These are phyloP conservation scores for Eupithecia subumbrata DNA, from an alignment of 2,888 invertebrate species.

Conservation along the genomic window DNA sequence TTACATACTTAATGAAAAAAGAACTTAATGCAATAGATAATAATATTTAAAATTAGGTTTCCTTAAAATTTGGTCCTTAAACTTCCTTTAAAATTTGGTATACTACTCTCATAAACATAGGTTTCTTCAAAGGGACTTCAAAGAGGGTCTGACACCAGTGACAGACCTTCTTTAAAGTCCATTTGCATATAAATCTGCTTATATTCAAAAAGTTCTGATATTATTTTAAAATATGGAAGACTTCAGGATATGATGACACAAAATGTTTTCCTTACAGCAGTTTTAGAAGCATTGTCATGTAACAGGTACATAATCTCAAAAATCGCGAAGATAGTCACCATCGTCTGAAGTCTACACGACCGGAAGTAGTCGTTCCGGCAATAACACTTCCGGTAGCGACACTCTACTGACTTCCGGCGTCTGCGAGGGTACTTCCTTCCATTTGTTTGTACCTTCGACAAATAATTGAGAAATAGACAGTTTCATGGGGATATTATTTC, in stretches of 20 bases:
- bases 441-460: conserved; percentile 79
- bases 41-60: too few species aligned
- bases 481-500: conserved; percentile 1
- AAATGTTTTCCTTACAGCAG: conserved; percentile 10
- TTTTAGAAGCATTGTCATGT: conserved; percentile 34
- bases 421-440: conserved; percentile 76
- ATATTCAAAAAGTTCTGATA: background rate
- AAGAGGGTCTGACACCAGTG: background rate
- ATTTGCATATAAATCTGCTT: background rate
- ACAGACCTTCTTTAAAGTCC: background rate
- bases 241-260: background rate
- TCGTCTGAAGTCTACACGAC: conserved; percentile 74
- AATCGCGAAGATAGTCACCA: conserved; percentile 63
- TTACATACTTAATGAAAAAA: too few species aligned
- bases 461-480: conserved; percentile 57
- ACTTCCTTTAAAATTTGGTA: too few species aligned
- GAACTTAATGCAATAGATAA: too few species aligned
- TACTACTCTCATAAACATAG: background rate
- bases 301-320: conserved; percentile 51
- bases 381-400: conserved; percentile 82
- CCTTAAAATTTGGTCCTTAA: too few species aligned
- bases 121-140: too few species aligned
- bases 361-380: conserved; percentile 81
- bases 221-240: background rate
- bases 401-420: conserved; percentile 78